Percentiles rank a stretch among this genome's conserved stretches.
phyloP scores from a whole-genome alignment of 2,113 vertebrate genomes.

The Camelus dromedarius region DNA sequence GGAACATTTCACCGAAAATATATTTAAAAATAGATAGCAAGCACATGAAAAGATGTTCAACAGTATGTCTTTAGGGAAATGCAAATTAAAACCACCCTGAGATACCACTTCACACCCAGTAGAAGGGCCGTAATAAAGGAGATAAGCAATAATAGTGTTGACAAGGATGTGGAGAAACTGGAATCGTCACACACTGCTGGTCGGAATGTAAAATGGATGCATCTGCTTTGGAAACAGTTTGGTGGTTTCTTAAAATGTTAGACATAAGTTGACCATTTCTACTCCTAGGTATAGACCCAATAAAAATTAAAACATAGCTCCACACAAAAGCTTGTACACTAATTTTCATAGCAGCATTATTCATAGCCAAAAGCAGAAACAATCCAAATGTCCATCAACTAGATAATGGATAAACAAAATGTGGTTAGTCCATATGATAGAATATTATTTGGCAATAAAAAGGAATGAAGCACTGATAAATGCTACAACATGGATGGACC shows the following conservation, averaged over 20 bases:
- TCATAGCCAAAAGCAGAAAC: background rate
- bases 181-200: background rate
- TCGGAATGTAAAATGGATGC: background rate
- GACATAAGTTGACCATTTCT: background rate
- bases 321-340: background rate
- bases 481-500: fast-evolving
- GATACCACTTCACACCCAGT: background rate
- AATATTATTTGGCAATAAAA: background rate
- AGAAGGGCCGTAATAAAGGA: background rate
- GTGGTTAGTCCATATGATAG: background rate
- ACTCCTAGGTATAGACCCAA: background rate
- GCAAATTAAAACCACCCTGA: background rate
- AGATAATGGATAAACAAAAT: background rate
- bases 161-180: background rate
- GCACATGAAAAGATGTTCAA: background rate
- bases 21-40: background rate
- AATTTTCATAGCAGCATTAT: background rate
- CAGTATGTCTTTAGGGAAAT: background rate
- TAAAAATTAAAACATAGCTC: background rate
- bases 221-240: background rate
- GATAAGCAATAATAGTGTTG: background rate
- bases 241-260: background rate
- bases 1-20: background rate
- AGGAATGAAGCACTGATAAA: fast-evolving
- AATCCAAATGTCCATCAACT: background rate